Evolutionary conservation across 2,113 vertebrate genomes (phyloP).

Genomic region (Mus spicilegus): DNA sequence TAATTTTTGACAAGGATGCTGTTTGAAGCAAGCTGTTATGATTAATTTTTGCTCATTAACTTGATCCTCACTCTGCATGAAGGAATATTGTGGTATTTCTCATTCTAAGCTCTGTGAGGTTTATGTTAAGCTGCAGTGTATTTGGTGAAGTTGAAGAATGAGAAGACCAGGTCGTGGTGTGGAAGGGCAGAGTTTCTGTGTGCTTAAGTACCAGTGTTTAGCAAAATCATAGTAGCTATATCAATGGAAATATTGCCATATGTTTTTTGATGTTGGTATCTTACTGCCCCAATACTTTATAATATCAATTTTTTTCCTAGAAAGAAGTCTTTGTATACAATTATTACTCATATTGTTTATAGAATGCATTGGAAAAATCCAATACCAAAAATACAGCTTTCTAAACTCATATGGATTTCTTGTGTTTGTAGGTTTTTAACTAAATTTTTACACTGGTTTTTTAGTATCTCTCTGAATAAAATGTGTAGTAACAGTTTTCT

Average conservation of each 20-base stretch:
- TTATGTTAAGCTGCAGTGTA: constrained; percentile 51
- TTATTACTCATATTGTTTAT: not conserved
- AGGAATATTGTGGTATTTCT: constrained; percentile 28
- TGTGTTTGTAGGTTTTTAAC: constrained; percentile 26
- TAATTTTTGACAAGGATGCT: constrained; percentile 71
- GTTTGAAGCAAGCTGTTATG: constrained; percentile 75
- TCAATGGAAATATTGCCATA: not conserved
- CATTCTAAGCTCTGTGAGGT: constrained; percentile 50
- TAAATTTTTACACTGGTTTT: not conserved
- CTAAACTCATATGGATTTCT: not conserved
- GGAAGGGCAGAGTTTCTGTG: not conserved
- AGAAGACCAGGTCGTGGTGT: not conserved
- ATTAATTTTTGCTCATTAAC: constrained; percentile 80
- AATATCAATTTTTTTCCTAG: not conserved
- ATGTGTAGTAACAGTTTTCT: not conserved
- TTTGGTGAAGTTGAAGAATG: constrained; percentile 16
- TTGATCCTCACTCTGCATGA: constrained; percentile 68
- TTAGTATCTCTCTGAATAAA: constrained; percentile 55
- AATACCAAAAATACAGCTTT: not conserved
- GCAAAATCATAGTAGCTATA: constrained; percentile 9
- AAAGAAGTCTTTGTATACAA: not conserved
- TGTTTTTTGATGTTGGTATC: constrained; percentile 28
- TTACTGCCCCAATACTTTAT: not conserved
- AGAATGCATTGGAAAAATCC: not conserved
- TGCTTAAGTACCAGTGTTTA: not conserved